Base-by-base conservation (phyloP, 2,113 vertebrate genomes). In the Hypanus sabinus region DNA sequence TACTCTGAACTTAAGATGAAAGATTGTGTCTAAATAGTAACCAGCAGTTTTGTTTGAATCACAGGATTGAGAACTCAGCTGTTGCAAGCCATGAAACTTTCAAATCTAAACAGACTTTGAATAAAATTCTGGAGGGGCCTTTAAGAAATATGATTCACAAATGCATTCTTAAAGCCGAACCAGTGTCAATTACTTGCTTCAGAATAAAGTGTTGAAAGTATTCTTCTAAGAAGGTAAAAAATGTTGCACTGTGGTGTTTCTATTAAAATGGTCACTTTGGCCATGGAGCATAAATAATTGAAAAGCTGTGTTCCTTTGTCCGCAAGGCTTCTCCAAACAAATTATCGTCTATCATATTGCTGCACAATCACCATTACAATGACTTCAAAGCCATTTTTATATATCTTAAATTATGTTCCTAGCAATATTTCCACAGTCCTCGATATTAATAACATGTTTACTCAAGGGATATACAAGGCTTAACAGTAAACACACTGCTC, bases 401-500 rank as follows among this genome's bases (percentile, higher is more conserved):
- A 24, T 30, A 93, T 93, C 36, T 93, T 93, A 70, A 93, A 55
- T 38, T 93, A 73, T 73, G 68, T 73, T 46, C 91, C 68, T 46
- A 55, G 91, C 91, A 93, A 73, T 46, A 70, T 71, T 73, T 73
- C 91, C 18, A 46, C 4, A 20, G 68, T 93, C 68, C 91, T 46
- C 36, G 55, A 73, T 22, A 73, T 73, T 93, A 93, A 93, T 55
- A 93, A 73, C 24, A 55, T 0, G 88, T 38, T 33, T 46, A 36
- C 68, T 46, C 68, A 38, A 93, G 91, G 33, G 91, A 93, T 11
- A 1, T 11, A 55, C 10, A 73, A 55, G 91, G 24, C 20, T 14
- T 24, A 93, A 93, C 10, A 93, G 68, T 16, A 93, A 93, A 93
- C 91, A 73, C 38, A 22, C 36, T 46, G 68, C 90, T 73, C 33